Base-by-base conservation (phyloP, 1,140 invertebrate genomes). In the Calycopis cecrops region DNA sequence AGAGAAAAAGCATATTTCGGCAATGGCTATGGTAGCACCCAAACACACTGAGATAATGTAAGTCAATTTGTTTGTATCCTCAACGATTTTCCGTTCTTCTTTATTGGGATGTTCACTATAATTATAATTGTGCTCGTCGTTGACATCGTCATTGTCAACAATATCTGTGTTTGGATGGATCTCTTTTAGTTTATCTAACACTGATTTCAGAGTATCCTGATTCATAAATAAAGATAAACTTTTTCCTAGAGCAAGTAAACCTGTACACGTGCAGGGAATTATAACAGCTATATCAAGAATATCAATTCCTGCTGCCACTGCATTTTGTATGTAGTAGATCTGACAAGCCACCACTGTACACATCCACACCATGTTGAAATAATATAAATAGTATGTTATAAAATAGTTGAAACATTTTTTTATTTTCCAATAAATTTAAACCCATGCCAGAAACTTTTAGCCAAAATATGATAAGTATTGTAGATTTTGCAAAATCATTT, bases 201-300 rank as follows among this genome's bases (percentile, higher is more conserved):
- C 33, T 1, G 40, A 40, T 54, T 47, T 54, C 42, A 54, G 12
- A 11, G 16, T 42, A n/a, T 33, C 40, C n/a, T 16, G 12, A 34
- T 54, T 54, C 1, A 47, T 8, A 42, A 44, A 54, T 34, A 54
- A 12, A 8, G 38, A 34, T 54, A 16, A 8, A 28, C 16, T 34
- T 47, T 54, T 14, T 16, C 38, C 11, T 12, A 28, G 2, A n/a
- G 40, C 9, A 50, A 28, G 21, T 33, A 47, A 51, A 2, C 33
- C 42, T 34, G 44, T 34, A n/a, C 21, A 34, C 16, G 44, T 11
- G 17, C 38, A 42, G 9, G 52, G 52, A 11, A 21, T 34, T 6
- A 53, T 54, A 10, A 35, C 16, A 10, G 17, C 35, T 55, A 55
- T 9, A 9, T 52, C 21, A 9, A 55, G 21, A 42, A 50, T 7